Base-by-base conservation (phyloP, 2,797 vertebrate species). In the Dromococcyx pavoninus region DNA sequence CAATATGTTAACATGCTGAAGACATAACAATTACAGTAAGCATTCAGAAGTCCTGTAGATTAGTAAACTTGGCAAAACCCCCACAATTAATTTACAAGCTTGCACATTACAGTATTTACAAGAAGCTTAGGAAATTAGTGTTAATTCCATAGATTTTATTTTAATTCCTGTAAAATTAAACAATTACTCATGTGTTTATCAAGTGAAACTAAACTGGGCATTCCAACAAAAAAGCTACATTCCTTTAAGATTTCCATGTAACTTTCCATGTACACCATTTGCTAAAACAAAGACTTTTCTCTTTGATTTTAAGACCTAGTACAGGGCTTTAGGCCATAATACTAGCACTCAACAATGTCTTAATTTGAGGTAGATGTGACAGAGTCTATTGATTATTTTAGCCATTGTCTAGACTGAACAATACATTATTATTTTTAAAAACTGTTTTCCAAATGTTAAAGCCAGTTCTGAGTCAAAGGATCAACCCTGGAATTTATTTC, bases 141-240 rank as follows among this genome's bases (percentile, higher is more conserved):
- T 35, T 93, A 93, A 92, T 86, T 83, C 65, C 72, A 88, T 44
- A 86, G 61, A 72, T 67, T 74, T 91, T 65, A 61, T 51, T 90
- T 90, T 77, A 85, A 93, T 89, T 83, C 62, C 73, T 66, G n/a
- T 70, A 51, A 92, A 92, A 93, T 89, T 19, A 67, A 92, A 91
- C 86, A 88, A 93, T 92, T 94, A 80, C n/a, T 88, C 62, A 19
- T 79, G 65, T 89, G 62, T 95, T 89, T 62, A 89, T 48, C 43
- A 70, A 83, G 54, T 22, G 28, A 86, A 80, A 88, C 62, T 83
- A 83, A 94, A 83, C 8, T 23, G 19, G 23, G 30, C 16, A 87
- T 71, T 50, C 84, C 18, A 90, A 46, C 23, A 78, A 86, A n/a
- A 27, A 57, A 92, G 37, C 41, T 65, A 77, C 65, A 83, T 89